phyloP scores from a whole-genome alignment of 30 jellyfish, hydroid and myxozoan genomes.

The Rhopilema esculentum region DNA sequence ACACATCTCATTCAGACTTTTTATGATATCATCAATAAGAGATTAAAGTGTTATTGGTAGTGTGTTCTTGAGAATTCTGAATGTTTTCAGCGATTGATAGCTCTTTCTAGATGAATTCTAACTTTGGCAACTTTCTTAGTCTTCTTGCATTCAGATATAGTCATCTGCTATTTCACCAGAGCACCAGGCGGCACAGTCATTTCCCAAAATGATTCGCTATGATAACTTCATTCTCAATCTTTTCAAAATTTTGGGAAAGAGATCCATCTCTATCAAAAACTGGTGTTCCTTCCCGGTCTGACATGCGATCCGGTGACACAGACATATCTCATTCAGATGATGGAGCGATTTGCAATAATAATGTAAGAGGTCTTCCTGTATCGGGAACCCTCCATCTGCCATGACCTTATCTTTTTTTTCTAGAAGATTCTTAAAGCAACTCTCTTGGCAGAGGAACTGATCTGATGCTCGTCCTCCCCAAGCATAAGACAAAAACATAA shows the following conservation, averaged over 20 bases:
- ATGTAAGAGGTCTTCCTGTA: slow-evolving; percentile 52
- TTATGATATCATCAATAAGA: slow-evolving; percentile 42
- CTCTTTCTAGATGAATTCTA: slow-evolving; percentile 45
- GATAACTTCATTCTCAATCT: too few species aligned
- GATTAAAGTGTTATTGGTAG: slow-evolving; percentile 50
- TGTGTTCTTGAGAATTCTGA: slow-evolving; percentile 21
- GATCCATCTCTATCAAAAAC: too few species aligned
- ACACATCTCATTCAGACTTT: slow-evolving; percentile 50
- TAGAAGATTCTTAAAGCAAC: slow-evolving; percentile 48
- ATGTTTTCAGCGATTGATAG: slow-evolving; percentile 43
- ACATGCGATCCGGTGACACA: too few species aligned
- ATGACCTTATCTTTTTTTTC: slow-evolving; percentile 41
- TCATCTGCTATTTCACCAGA: slow-evolving; percentile 43
- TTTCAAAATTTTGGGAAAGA: too few species aligned
- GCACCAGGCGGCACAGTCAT: slow-evolving; percentile 66
- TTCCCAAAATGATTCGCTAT: too few species aligned
- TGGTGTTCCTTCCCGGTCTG: too few species aligned
- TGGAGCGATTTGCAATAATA: slow-evolving; percentile 51
- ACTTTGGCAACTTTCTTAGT: slow-evolving; percentile 57
- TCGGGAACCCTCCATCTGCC: slow-evolving; percentile 69
- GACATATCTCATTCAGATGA: too few species aligned
- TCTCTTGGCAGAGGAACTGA: slow-evolving; percentile 51
- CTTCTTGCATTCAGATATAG: slow-evolving; percentile 23
- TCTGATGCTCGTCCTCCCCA: slow-evolving; percentile 79
- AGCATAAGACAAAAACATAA: slow-evolving; percentile 47